A percentile compares a stretch with the other conserved stretches of the same genome.
phyloP scores from a whole-genome alignment of 1,140 invertebrate genomes.

The Sweltsa coloradensis region DNA sequence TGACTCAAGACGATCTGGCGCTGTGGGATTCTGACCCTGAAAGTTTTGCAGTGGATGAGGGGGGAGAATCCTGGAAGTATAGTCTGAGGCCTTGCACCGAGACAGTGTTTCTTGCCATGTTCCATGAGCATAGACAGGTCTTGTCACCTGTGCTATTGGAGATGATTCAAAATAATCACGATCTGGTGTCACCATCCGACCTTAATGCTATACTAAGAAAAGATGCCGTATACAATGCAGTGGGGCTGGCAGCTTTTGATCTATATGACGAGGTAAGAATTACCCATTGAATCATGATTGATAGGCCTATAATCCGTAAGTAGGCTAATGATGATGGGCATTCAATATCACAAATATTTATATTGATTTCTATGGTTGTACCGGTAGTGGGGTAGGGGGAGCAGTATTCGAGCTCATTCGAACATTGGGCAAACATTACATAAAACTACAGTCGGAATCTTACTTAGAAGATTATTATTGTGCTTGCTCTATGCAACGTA shows the following conservation, averaged over 20 bases:
- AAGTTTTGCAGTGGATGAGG: conserved; percentile 75
- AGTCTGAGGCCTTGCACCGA: conserved; percentile 79
- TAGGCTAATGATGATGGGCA: too few relatives aligned
- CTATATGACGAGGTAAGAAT: conserved; percentile 73
- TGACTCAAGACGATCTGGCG: conserved; percentile 70
- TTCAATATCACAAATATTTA: too few relatives aligned
- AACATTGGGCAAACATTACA: too few relatives aligned
- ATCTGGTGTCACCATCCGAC: conserved; percentile 50
- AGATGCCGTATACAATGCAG: conserved; percentile 92
- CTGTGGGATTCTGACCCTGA: conserved; percentile 87
- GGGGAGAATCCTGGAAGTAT: conserved; percentile 85
- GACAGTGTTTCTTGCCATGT: conserved; percentile 68
- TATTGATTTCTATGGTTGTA: too few relatives aligned
- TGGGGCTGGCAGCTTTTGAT: conserved; percentile 79
- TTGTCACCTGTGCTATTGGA: conserved; percentile 61
- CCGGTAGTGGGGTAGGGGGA: too few relatives aligned
- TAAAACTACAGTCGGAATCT: too few relatives aligned
- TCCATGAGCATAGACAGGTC: conserved; percentile 61
- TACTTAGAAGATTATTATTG: too few relatives aligned
- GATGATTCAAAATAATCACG: conserved; percentile 48
- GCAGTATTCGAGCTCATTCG: too few relatives aligned
- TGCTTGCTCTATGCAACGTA: too few relatives aligned
- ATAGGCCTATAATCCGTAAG: too few relatives aligned
- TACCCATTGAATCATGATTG: too few relatives aligned
- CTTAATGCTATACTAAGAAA: conserved; percentile 68